These are phyloP conservation scores for Varecia variegata DNA, from an alignment of 2,797 vertebrate species.

Conservation along the genomic window DNA sequence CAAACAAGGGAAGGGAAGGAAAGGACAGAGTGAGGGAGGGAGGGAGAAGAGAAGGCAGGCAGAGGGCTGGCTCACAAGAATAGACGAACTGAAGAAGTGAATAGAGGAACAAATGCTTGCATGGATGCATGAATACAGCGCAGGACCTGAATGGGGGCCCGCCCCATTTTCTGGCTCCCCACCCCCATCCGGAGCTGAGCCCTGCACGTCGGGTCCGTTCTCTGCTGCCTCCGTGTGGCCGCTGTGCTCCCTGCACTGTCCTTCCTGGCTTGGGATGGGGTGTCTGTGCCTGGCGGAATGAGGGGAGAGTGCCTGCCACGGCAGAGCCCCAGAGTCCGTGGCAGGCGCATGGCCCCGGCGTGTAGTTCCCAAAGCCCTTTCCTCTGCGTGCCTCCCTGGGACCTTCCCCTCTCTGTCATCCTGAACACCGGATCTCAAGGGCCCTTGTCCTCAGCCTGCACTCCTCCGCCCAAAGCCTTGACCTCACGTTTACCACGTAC, in stretches of 20 bases:
- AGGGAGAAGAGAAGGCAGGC: background rate
- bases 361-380: background rate
- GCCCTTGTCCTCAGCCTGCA: background rate
- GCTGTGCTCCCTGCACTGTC: background rate
- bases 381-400: background rate
- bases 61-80: background rate
- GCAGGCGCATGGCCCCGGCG: background rate
- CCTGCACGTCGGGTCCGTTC: background rate
- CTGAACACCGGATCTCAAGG: background rate
- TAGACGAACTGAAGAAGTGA: background rate
- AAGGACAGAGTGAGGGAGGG: background rate
- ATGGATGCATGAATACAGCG: background rate
- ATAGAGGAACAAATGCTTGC: background rate
- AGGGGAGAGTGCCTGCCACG: background rate
- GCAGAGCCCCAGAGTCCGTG: background rate
- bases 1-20: background rate
- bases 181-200: rapidly evolving
- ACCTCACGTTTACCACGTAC: no score
- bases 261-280: background rate
- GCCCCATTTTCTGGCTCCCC: background rate
- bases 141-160: background rate
- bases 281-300: background rate
- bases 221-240: constrained; percentile 56
- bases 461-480: background rate
- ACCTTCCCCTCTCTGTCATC: background rate